Evolutionary conservation across 2,113 vertebrate species (phyloP), one percentile per base, ranked within the genome.

Genomic region (Nycticorax nycticorax): DNA sequence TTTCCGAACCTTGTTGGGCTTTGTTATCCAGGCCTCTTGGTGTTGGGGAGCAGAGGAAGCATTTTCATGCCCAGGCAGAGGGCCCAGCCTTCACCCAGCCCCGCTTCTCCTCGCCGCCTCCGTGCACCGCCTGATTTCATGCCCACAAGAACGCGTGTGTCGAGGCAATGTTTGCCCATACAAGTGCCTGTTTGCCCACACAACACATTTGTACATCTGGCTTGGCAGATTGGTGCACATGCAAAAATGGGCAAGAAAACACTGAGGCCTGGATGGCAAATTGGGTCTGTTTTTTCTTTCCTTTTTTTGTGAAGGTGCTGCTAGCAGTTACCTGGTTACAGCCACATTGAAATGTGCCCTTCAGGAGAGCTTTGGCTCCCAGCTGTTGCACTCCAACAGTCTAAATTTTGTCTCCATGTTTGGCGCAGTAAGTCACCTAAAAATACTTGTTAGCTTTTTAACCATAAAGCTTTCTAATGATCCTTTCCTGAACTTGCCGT

Each of bases 191-290:
- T 97, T 97, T 96, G 96, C 97, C 94, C 89, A 97, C 97, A 97
- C 71, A 89, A 50, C 82, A 27, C 95, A 66, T 95, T 96, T 85
- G 96, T 96, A 96, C 94, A 96, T 96, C 97, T 97, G 97, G 86
- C 63, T 95, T 96, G 94, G 95, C 97, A 97, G 96, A 97, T 94
- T 89, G 95, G 91, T 93, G 95, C 89, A 94, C 95, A 93, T 72
- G 89, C 5, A 11, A 88, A 97, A 97, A 95, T 32, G 91, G 87
- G 94, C 89, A 94, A 89, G 87, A 47, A 95, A 97, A 88, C 33
- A 39, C 81, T 50, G 39, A 89, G 91, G 92, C 59, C 87, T 88
- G 87, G 45, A 66, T 92, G 93, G 89, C 74, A 93, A 95, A 92
- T 27, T 69, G 0, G 77, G 78, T 57, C 66, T 91, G 62, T 2